Base-by-base conservation (phyloP, 2,797 vertebrate species). In the Meriones psammophilus region DNA sequence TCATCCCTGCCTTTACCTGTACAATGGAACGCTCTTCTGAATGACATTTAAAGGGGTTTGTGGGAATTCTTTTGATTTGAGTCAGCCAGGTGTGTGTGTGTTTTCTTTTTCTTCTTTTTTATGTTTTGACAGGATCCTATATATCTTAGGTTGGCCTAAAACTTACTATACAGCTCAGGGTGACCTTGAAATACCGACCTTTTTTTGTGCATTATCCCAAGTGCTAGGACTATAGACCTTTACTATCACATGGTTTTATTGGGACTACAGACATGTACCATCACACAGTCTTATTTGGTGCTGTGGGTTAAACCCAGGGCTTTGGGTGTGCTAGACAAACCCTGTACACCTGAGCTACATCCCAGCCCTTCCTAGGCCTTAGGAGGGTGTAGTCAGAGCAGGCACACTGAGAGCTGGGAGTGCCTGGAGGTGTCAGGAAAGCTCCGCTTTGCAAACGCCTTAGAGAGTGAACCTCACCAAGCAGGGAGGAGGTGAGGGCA, bases 41-140 rank as follows among this genome's bases (percentile, higher is more conserved):
- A 66, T 87, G 83, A 79, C 26, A 69, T 71, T 81, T 88, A 84
- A 91, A 87, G 78, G 58, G 77, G 88, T 76, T 62, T 83, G 42
- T 14, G 36, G 87, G 85, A 69, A 81, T 64, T 79, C 42, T 10
- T 84, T 94, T 14, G 13, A 39, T 87, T 88, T 30, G 60, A 86
- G 42, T 89, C 69, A 18, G 46, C 5, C 1, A 2, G 18, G 56
- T 88, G 85, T 58, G 50, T 73, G 50, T 30, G 15, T 73, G 50
- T 56, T 58, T 80, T 12, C 58, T 22, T 24, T 80, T 36, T 58
- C 18, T 6, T 64, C 15, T 39, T n/a, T 69, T 69, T 26, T 85
- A n/a, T 68, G 50, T 88, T 86, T 88, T 88, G 85, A 88, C n/a
- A 28, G 68, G 54, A 73, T 88, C 5, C 39, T n/a, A 58, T 73